These are phyloP conservation scores for Cynopterus sphinx DNA, from an alignment of 2,797 vertebrate species.

Conservation along the genomic window DNA sequence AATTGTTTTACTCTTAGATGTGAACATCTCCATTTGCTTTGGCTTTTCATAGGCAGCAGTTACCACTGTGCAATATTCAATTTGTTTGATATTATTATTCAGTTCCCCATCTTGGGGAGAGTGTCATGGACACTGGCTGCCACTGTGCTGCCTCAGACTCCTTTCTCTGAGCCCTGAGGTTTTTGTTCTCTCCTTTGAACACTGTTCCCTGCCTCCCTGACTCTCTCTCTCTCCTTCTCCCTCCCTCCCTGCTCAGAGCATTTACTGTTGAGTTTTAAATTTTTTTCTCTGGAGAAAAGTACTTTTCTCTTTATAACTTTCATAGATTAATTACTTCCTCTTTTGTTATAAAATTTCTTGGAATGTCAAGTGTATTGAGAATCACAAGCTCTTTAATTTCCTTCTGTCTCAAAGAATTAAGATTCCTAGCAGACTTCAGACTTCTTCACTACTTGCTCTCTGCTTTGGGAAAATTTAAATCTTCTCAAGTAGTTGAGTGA, in stretches of 20 bases:
- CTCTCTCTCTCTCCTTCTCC: neutral
- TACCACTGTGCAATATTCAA: slow-evolving; percentile 47
- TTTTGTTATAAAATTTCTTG: slow-evolving; percentile 65
- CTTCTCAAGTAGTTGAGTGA: neutral
- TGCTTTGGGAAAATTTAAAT: neutral
- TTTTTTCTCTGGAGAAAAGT: neutral
- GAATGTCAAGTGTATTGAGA: neutral
- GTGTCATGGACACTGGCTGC: slow-evolving; percentile 58
- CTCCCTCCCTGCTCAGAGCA: neutral
- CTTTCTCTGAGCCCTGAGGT: neutral
- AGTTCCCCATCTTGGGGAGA: slow-evolving; percentile 56
- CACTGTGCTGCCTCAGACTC: slow-evolving; percentile 73
- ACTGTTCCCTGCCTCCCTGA: neutral
- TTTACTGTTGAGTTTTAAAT: neutral
- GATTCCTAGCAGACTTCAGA: neutral
- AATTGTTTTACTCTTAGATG: slow-evolving; percentile 58
- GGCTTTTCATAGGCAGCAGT: slow-evolving; percentile 63
- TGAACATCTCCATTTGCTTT: neutral
- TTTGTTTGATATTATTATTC: slow-evolving; percentile 65
- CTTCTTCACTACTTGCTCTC: neutral
- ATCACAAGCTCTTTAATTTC: slow-evolving; percentile 10
- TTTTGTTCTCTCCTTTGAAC: neutral
- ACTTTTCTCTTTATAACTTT: slow-evolving; percentile 39
- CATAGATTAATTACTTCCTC: slow-evolving; percentile 67
- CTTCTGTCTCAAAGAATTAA: neutral